Percentiles rank a stretch among this genome's conserved stretches.
Conservation (phyloP, 2,888 invertebrate genomes). For the Aradus depressus region DNA sequence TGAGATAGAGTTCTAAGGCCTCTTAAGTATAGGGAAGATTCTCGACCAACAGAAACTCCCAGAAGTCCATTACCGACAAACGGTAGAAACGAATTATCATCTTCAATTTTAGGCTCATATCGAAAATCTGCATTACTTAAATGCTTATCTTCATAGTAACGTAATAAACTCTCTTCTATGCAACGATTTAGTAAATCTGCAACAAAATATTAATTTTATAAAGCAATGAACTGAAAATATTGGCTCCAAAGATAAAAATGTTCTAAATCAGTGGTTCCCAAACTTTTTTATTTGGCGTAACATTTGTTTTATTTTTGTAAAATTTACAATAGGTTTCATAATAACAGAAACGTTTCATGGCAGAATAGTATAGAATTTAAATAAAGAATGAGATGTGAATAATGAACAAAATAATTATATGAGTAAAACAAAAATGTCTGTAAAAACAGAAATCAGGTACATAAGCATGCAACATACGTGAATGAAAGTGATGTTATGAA, state of each 20-base stretch:
- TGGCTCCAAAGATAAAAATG: constrained; percentile 14
- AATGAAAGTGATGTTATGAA: too few species aligned
- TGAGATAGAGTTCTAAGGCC: constrained; percentile 52
- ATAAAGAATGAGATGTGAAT: neutral
- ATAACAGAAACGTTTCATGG: neutral
- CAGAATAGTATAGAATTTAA: neutral
- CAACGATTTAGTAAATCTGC: constrained; percentile 48
- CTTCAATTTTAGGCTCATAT: constrained; percentile 31
- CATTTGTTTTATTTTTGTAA: neutral
- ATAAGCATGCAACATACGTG: too few species aligned
- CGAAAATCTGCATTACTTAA: constrained; percentile 52
- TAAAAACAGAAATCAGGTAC: too few species aligned
- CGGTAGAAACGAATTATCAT: constrained; percentile 53
- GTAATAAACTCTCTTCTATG: constrained; percentile 51
- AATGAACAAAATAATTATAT: neutral
- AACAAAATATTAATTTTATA: too few species aligned
- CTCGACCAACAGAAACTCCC: constrained; percentile 51
- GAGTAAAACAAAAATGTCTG: too few species aligned
- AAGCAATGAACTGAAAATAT: too few species aligned
- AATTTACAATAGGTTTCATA: neutral
- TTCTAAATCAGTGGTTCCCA: neutral
- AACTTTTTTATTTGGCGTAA: neutral
- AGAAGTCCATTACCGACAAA: constrained; percentile 66
- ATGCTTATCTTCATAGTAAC: constrained; percentile 47
- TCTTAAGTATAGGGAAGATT: constrained; percentile 55